A percentile compares a stretch with the other conserved stretches of the same genome.
These are phyloP conservation scores for Lacerta bilineata DNA, from an alignment of 2,797 vertebrate species.

Conservation along the genomic window DNA sequence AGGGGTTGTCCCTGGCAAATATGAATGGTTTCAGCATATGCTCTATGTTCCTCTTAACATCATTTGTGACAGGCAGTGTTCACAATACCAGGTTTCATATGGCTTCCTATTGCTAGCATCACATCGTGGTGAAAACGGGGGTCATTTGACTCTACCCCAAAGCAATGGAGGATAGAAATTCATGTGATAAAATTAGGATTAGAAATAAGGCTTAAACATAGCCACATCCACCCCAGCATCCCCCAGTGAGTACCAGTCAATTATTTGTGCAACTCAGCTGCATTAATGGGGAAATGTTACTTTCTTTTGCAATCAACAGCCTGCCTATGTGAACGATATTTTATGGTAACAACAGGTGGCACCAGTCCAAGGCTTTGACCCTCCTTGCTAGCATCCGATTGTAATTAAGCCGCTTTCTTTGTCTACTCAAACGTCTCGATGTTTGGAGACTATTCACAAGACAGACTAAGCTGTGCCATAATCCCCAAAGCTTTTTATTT, in stretches of 20 bases:
- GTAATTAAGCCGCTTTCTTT: background rate
- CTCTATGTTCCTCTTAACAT: background rate
- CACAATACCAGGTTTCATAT: constrained; percentile 5
- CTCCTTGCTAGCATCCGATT: constrained; percentile 3
- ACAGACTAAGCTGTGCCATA: constrained; percentile 42
- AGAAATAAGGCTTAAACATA: background rate
- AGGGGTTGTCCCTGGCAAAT: background rate
- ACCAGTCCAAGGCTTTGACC: constrained; percentile 21
- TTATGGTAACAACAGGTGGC: constrained; percentile 36
- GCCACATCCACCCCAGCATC: background rate
- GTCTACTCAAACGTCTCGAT: background rate
- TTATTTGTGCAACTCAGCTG: constrained; percentile 22
- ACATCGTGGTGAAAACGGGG: background rate
- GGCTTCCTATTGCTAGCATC: background rate
- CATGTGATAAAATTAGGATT: background rate
- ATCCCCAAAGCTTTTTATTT: constrained; percentile 59
- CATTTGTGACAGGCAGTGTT: background rate
- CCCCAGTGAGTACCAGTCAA: background rate
- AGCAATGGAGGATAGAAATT: background rate
- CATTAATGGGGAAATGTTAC: background rate
- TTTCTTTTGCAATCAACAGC: constrained; percentile 4
- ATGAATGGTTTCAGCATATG: background rate
- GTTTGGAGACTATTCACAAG: constrained; percentile 46
- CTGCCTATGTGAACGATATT: constrained; percentile 20
- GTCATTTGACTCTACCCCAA: background rate